Evolutionary conservation across 2,888 invertebrate genomes (phyloP).

Genomic region (Erynnis tages): DNA sequence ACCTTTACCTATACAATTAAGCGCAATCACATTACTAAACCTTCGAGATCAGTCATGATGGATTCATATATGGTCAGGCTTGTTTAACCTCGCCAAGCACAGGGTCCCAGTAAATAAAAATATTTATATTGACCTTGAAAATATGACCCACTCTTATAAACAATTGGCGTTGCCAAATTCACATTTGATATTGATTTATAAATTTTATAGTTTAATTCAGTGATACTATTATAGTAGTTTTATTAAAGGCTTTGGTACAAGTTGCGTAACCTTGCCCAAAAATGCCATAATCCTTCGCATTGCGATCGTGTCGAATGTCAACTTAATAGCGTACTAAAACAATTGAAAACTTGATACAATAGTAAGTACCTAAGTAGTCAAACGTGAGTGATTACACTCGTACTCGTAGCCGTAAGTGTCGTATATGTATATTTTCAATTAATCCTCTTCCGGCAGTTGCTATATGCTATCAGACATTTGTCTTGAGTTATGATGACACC

Average conservation of each 20-base stretch:
- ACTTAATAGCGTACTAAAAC: too few species aligned
- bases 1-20: background rate
- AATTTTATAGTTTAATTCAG: too few species aligned
- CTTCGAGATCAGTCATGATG: constrained; percentile 39
- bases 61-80: constrained; percentile 37
- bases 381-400: too few species aligned
- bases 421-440: constrained; percentile 10
- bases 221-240: too few species aligned
- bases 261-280: too few species aligned
- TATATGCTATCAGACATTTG: constrained; percentile 1
- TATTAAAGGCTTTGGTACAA: too few species aligned
- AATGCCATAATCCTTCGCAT: too few species aligned
- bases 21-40: constrained; percentile 24
- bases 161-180: background rate
- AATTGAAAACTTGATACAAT: too few species aligned
- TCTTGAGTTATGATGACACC: background rate
- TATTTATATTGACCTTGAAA: constrained; percentile 48
- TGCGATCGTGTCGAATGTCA: too few species aligned
- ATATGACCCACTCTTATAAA: constrained; percentile 29
- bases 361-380: too few species aligned
- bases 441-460: background rate
- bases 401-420: background rate
- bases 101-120: constrained; percentile 43
- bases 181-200: too few species aligned
- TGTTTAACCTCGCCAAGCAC: constrained; percentile 37